phyloP scores from a whole-genome alignment of 2,888 invertebrate genomes.

The Scaptomyza cyrtandrae region DNA sequence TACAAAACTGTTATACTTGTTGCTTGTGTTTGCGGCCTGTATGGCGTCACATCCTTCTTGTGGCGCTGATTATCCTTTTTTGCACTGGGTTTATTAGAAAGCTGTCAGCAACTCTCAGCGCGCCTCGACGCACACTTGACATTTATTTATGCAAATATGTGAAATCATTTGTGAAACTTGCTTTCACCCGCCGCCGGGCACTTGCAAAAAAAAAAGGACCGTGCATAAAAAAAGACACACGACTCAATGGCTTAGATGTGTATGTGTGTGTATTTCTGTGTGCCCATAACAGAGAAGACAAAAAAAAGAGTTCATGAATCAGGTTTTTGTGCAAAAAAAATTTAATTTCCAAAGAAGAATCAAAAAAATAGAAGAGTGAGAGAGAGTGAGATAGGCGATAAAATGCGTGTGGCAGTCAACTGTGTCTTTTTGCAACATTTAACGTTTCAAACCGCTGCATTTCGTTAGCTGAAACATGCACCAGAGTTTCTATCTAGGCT shows the following conservation, averaged over 20 bases:
- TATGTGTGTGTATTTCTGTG: slow-evolving; percentile 4
- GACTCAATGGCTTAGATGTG: slow-evolving; percentile 52
- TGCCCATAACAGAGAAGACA: slow-evolving; percentile 16
- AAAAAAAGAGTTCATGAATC: slow-evolving; percentile 64
- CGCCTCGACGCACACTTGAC: slow-evolving; percentile 76
- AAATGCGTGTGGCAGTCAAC: slow-evolving; percentile 3
- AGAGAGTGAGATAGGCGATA: not conserved
- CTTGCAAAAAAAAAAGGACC: slow-evolving; percentile 39
- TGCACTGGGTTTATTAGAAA: slow-evolving; percentile 75
- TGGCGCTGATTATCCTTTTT: slow-evolving; percentile 74
- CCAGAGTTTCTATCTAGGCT: not conserved
- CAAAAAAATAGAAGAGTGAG: not conserved
- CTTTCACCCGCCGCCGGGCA: slow-evolving; percentile 36
- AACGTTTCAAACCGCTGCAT: slow-evolving; percentile 20
- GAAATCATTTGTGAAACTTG: slow-evolving; percentile 80
- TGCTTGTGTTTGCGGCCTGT: slow-evolving; percentile 43
- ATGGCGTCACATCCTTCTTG: slow-evolving; percentile 45
- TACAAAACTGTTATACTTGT: slow-evolving; percentile 56
- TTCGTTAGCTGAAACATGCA: slow-evolving; percentile 28
- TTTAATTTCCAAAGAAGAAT: slow-evolving; percentile 8
- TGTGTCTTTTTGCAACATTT: slow-evolving; percentile 15
- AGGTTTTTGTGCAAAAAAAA: slow-evolving; percentile 45
- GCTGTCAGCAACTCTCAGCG: slow-evolving; percentile 75
- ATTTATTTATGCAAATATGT: slow-evolving; percentile 81
- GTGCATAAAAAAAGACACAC: slow-evolving; percentile 38